Conservation (phyloP, 2,113 vertebrate species). For the Calidris pugnax region DNA sequence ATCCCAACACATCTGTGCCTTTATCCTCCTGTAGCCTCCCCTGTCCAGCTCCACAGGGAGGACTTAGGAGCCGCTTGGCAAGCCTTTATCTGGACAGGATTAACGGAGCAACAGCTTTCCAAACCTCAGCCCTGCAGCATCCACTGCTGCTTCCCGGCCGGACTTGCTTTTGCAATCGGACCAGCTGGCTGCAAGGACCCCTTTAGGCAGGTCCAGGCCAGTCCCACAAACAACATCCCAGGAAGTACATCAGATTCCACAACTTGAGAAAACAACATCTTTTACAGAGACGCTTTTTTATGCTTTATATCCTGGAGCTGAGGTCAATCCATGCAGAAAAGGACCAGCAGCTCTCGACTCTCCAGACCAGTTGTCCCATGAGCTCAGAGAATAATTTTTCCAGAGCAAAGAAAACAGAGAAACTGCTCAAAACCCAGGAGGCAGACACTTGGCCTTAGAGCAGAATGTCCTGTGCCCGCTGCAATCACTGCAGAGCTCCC, state of each 20-base stretch:
- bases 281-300: not conserved
- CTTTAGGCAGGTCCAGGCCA: not conserved
- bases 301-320: not conserved
- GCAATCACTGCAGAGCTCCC: not conserved
- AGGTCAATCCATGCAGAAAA: not conserved
- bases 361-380: not conserved
- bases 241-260: not conserved
- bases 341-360: not conserved
- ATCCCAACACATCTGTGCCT: not conserved
- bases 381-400: not conserved
- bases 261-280: not conserved
- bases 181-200: conserved; percentile 1
- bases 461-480: not conserved
- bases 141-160: not conserved
- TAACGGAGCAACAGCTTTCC: not conserved
- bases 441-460: not conserved
- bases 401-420: not conserved
- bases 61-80: not conserved
- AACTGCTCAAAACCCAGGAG: not conserved
- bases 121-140: not conserved
- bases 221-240: not conserved
- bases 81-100: not conserved
- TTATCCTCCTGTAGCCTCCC: not conserved
- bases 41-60: not conserved
- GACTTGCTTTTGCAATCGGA: not conserved